Evolutionary conservation across 2,797 vertebrate genomes (phyloP).

Genomic region (Neopelma chrysocephalum): DNA sequence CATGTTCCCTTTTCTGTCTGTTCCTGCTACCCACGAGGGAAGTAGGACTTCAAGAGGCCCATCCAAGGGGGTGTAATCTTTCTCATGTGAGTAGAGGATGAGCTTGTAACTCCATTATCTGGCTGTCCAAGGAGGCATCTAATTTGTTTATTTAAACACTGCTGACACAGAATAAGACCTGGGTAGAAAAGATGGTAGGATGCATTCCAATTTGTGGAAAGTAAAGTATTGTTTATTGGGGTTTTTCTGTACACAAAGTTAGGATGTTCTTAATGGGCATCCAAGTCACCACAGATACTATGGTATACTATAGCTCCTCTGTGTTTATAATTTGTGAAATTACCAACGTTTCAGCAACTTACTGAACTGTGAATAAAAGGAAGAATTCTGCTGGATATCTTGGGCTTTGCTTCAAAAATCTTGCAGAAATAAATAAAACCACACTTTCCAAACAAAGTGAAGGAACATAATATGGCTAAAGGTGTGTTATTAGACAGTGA

Average conservation of each 20-base stretch:
- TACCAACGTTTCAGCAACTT: neutral
- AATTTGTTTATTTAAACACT: constrained; percentile 22
- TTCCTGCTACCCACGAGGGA: neutral
- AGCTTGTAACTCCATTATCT: constrained; percentile 14
- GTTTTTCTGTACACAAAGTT: neutral
- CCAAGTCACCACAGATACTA: neutral
- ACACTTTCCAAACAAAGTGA: neutral
- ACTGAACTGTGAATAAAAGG: neutral
- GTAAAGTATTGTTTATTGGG: neutral
- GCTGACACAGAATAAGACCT: neutral
- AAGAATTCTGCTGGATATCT: neutral
- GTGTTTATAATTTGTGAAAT: neutral
- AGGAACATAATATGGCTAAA: neutral
- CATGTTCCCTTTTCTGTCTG: neutral
- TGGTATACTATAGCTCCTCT: neutral
- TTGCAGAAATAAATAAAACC: neutral
- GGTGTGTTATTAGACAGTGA: neutral
- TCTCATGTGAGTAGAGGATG: neutral
- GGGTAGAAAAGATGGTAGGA: neutral
- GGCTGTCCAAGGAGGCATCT: neutral
- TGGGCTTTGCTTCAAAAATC: neutral
- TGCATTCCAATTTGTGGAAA: neutral
- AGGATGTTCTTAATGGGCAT: neutral
- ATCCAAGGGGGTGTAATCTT: neutral
- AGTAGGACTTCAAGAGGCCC: neutral